Base-by-base conservation (phyloP, 2,888 invertebrate genomes). In the Nomada ruficornis region DNA sequence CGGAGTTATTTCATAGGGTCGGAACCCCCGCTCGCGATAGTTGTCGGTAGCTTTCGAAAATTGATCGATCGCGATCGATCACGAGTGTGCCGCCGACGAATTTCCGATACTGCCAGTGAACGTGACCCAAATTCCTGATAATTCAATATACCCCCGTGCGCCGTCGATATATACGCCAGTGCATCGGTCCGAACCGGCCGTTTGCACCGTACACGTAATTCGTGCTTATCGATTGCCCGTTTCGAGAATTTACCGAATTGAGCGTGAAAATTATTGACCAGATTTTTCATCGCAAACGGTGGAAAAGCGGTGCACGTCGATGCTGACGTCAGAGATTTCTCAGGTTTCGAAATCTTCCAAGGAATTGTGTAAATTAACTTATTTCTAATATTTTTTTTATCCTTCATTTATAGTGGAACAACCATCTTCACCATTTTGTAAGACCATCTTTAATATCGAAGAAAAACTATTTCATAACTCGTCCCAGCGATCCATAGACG, bases 51-150 rank as follows among this genome's bases (percentile, higher is more conserved):
- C 42, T 59, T 74, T 68, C 36, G 50, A 15, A 50, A 74, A 74
- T 74, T 74, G 68, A 68, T 74, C 74, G 47, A 74, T 74, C 54
- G 26, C 67, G 65, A 72, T 72, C 72, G 72, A 72, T 72, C 54
- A 50, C 5, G 15, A 20, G 26, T 42, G 26, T 1, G 23, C 26
- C 65, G n/a, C n/a, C 65, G n/a, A 64, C 26, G 55, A 72, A 72
- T 65, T 54, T 72, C 72, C 72, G 65, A 72, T 72, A 65, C 55
- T 55, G 23, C n/a, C 69, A 23, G 69, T 74, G 74, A 68, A 74
- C 74, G 74, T 74, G 74, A 74, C 74, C 74, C 50, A 74, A 74
- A 74, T 74, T 74, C 68, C 69, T 59, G 68, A 74, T 67, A 68
- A 74, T 74, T 74, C 69, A 60, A 74, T 74, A 59, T 68, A 55